phyloP scores from a whole-genome alignment of 2,888 invertebrate species.

The Drosophila anomalata region DNA sequence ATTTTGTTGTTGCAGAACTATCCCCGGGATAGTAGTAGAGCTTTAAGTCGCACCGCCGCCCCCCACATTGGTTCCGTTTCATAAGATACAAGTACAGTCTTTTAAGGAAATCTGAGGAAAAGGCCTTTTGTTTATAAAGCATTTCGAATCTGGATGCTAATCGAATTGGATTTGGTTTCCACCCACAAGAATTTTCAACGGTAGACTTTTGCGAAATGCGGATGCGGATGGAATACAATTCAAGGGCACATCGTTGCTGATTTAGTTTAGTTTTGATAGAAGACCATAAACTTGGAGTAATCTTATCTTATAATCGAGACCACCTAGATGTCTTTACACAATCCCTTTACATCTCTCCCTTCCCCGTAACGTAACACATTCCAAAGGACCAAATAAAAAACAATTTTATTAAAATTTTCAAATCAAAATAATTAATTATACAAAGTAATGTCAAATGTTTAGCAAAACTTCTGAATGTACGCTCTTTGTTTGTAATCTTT shows the following conservation, averaged over 20 bases:
- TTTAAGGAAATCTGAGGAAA: not conserved
- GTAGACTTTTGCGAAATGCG: slow-evolving; percentile 10
- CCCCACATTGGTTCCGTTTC: not conserved
- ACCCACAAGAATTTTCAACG: slow-evolving; percentile 12
- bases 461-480: slow-evolving; percentile 28
- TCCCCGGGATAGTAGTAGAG: slow-evolving; percentile 10
- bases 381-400: slow-evolving; percentile 80
- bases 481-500: slow-evolving; percentile 44
- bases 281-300: slow-evolving; percentile 13
- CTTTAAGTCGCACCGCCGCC: not conserved
- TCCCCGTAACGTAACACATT: slow-evolving; percentile 69
- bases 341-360: slow-evolving; percentile 1
- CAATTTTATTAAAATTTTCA: slow-evolving; percentile 12
- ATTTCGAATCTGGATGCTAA: slow-evolving; percentile 12
- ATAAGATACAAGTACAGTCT: slow-evolving; percentile 6
- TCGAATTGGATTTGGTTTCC: not conserved
- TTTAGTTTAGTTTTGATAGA: slow-evolving; percentile 5
- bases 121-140: not conserved
- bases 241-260: slow-evolving; percentile 27
- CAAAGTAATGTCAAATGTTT: slow-evolving; percentile 16
- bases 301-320: slow-evolving; percentile 27
- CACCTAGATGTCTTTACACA: slow-evolving; percentile 40
- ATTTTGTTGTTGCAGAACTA: slow-evolving; percentile 23
- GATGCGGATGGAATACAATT: slow-evolving; percentile 11
- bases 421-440: not conserved